phyloP scores from a whole-genome alignment of 2,888 invertebrate species.

The Acronicta psi region DNA sequence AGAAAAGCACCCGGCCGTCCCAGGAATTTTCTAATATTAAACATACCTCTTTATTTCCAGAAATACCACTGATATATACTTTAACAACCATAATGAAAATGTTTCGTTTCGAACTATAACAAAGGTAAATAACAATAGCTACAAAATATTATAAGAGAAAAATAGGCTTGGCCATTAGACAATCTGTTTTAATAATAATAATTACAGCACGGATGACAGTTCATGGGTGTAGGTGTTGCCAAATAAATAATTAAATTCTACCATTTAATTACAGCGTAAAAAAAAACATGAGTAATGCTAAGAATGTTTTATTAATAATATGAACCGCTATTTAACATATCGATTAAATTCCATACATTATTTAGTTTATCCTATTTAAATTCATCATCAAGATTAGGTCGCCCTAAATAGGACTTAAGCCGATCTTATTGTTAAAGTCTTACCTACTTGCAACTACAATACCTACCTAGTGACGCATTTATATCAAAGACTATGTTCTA shows the following conservation, averaged over 20 bases:
- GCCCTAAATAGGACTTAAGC: no score
- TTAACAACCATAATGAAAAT: conserved; percentile 94
- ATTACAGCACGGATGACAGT: conserved; percentile 67
- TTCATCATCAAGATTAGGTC: no score
- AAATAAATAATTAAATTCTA: conserved; percentile 32
- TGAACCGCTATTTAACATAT: no score
- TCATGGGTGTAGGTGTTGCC: conserved; percentile 51
- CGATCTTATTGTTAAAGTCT: no score
- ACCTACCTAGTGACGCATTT: no score
- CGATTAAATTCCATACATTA: no score
- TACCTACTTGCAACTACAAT: no score
- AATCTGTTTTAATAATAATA: conserved; percentile 79
- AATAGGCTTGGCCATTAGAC: conserved; percentile 88
- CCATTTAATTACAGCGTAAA: no score
- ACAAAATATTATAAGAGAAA: conserved; percentile 76
- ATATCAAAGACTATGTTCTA: background rate
- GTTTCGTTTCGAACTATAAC: conserved; percentile 66
- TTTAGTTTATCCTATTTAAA: no score
- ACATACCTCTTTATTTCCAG: conserved; percentile 97
- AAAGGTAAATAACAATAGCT: conserved; percentile 70
- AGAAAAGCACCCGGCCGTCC: conserved; percentile 77
- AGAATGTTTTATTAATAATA: no score
- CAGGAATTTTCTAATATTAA: conserved; percentile 80
- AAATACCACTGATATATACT: conserved; percentile 97
- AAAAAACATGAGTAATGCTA: no score